These are phyloP conservation scores for Venustaconcha ellipsiformis DNA, from an alignment of 1,140 invertebrate genomes.

Conservation along the genomic window DNA sequence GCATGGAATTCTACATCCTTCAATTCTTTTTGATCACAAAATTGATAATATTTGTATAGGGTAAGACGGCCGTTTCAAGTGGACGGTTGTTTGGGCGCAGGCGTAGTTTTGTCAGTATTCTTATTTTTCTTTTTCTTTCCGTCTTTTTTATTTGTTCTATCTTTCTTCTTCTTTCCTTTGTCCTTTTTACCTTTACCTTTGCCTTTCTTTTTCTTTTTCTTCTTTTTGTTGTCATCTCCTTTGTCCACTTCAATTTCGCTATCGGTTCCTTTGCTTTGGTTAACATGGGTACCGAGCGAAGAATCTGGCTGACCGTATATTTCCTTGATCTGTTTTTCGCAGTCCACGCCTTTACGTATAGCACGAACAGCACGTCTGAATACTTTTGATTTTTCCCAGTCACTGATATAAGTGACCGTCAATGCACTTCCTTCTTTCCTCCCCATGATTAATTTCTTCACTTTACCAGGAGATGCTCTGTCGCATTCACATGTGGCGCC, in stretches of 20 bases:
- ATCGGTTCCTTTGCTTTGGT: neutral
- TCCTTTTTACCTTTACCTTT: constrained; percentile 3
- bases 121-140: constrained; percentile 1
- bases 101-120: constrained; percentile 7
- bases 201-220: constrained; percentile 12
- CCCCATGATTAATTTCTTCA: constrained; percentile 13
- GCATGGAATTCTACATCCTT: too few relatives aligned
- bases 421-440: constrained; percentile 1
- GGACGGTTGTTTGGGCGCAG: too few relatives aligned
- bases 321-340: constrained; percentile 17
- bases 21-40: too few relatives aligned
- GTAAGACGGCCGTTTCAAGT: too few relatives aligned
- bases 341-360: constrained; percentile 26
- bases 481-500: constrained; percentile 26
- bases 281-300: neutral
- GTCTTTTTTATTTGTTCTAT: constrained; percentile 3
- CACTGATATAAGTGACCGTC: constrained; percentile 21
- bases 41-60: too few relatives aligned
- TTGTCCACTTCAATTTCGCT: neutral
- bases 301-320: constrained; percentile 12
- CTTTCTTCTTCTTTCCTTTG: constrained; percentile 13
- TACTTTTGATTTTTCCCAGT: constrained; percentile 22
- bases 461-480: neutral
- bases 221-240: constrained; percentile 1
- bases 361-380: constrained; percentile 21